Evolutionary conservation across 2,113 vertebrate species (phyloP), one percentile per base, ranked within the genome.

Genomic region (Athene noctua): DNA sequence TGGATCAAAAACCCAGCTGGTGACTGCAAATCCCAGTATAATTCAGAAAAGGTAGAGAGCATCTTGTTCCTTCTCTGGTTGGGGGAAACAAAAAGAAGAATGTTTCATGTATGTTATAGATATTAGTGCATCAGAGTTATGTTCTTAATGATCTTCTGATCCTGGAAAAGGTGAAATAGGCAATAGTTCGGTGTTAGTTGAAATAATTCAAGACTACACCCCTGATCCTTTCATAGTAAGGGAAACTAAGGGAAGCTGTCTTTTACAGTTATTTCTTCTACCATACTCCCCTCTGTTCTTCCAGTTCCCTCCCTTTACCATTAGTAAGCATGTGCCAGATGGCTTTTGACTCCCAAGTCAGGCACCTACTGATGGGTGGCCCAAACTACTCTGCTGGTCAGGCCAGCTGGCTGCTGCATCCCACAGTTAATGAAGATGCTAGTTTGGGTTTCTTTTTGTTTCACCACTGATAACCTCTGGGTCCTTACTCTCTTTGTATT

Each of bases 11-110:
- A 99, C 99, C 16, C 99, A 99, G 59, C 96, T 99, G 96, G 99
- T 99, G 86, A 99, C 99, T 21, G 99, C 99, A 72, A 99, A 99
- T 96, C 99, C 99, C 81, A 99, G 99, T 98, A 99, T 99, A 92
- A 99, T 99, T 84, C 98, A 99, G 95, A 99, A 99, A 96, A 99
- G 99, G 99, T 99, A 98, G 88, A 82, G 47, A 79, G 13, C 21
- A 13, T 36, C 4, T 86, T 90, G 36, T 75, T 95, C 68, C 21
- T 92, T 55, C 68, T 36, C 29, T 92, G n/a, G 1, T 9, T 8
- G 36, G 42, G 25, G 42, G 78, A 92, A 89, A 80, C 22, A 74
- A 93, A 88, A 93, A 51, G 19, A 51, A 88, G 84, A 88, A 27
- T 18, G 6, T n/a, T 72, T 91, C 9, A 6, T 75, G 15, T 49